Conservation (phyloP, 2,797 vertebrate genomes). For the Galago senegalensis region DNA sequence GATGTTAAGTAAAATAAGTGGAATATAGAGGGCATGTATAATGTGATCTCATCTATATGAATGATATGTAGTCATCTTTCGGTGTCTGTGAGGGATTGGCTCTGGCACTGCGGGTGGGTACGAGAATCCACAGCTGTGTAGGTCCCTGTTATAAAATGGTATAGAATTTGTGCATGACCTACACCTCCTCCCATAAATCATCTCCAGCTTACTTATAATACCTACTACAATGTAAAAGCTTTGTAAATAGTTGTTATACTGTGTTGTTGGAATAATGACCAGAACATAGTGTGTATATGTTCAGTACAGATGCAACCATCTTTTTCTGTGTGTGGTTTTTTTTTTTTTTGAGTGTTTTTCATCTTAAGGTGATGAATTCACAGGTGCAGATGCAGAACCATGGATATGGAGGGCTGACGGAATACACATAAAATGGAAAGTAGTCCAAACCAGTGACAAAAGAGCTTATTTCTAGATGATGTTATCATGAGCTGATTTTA, state of each 20-base stretch:
- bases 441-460: background rate
- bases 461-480: slow-evolving; percentile 29
- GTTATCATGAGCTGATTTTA: slow-evolving; percentile 24
- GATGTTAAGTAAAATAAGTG: slow-evolving; percentile 46
- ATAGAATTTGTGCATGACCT: background rate
- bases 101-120: background rate
- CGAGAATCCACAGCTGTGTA: background rate
- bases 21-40: background rate
- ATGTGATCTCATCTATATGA: background rate
- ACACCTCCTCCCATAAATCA: background rate
- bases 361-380: background rate
- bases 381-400: background rate
- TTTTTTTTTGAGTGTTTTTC: background rate
- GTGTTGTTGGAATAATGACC: background rate
- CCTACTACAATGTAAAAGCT: background rate
- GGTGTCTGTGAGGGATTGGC: background rate
- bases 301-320: background rate
- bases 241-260: background rate
- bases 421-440: background rate
- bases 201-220: background rate
- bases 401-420: background rate
- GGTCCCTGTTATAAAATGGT: background rate
- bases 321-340: background rate
- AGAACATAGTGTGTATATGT: background rate
- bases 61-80: background rate